Evolutionary conservation across 2,888 invertebrate genomes (phyloP), one percentile per base, ranked within the genome.

Genomic region (Lacanobia wlatinum): DNA sequence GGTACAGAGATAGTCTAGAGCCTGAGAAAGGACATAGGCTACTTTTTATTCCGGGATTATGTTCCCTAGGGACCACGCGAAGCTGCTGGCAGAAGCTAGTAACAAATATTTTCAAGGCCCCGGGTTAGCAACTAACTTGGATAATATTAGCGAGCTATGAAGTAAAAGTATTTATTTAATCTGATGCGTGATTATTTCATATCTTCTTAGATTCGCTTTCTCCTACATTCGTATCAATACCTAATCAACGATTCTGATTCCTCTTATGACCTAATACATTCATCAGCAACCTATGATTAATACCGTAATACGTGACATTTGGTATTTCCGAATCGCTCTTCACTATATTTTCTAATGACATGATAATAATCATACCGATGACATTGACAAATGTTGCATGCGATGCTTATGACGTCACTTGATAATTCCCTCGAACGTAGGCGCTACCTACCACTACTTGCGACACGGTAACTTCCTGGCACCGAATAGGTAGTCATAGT

Each of bases 351-450:
- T 67, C 56, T 64, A 63, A 70, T 2, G 50, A 70, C 65, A 55
- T 28, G 50, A 65, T 74, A 65, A 78, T 79, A 63, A 70, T 75
- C 43, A n/a, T 58, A 46, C 28, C 46, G 71, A 76, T 65, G 81
- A 72, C 79, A 80, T 62, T 71, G 71, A 79, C 58, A 65, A 80
- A 67, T 79, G 71, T 72, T 71, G 72, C 72, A 76, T 59, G 64
- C 12, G 46, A 52, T 58, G 58, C 53, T 76, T 53, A 21, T 59
- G 59, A 66, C 68, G 72, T 79, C 76, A 80, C 52, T 55, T 5
- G 34, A 70, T 70, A 70, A 76, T 67, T 58, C 64, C 21, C 55
- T 23, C 46, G 34, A n/a, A 50, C n/a, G 38, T 38, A 58, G n/a
- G 50, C 18, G 18, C 34, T 60, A 59, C 18, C 52, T 28, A 66